phyloP scores from a whole-genome alignment of 2,888 invertebrate species.

The Stenodema calcarata region DNA sequence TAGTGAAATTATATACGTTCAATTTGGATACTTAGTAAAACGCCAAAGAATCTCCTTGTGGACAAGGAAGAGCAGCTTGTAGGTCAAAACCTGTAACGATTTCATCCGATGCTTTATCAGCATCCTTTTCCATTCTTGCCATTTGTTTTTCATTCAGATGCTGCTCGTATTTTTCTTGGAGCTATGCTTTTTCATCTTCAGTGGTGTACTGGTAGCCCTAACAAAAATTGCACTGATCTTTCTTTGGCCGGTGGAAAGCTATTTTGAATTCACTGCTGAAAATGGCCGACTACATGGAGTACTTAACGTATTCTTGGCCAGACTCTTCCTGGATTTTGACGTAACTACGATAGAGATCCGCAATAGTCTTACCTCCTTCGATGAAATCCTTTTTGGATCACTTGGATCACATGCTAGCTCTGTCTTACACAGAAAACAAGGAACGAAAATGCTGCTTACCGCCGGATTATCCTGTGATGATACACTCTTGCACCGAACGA shows the following conservation, averaged over 20 bases:
- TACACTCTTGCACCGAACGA: no score
- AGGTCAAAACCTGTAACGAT: constrained; percentile 58
- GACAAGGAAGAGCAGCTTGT: constrained; percentile 59
- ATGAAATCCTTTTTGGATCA: constrained; percentile 52
- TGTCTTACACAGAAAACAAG: no score
- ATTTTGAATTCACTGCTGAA: constrained; percentile 59
- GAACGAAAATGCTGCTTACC: no score
- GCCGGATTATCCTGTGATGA: no score
- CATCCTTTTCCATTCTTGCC: constrained; percentile 56
- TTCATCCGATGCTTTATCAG: constrained; percentile 55
- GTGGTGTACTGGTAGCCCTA: constrained; percentile 57
- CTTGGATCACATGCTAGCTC: no score
- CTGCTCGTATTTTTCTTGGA: constrained; percentile 56
- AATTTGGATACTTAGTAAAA: constrained; percentile 58
- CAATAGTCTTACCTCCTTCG: constrained; percentile 53
- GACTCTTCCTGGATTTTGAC: background rate
- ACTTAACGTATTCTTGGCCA: constrained; percentile 37
- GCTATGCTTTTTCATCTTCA: constrained; percentile 55
- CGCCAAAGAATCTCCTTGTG: constrained; percentile 58
- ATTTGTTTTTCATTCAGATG: constrained; percentile 56
- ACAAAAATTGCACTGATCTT: constrained; percentile 59
- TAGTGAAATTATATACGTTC: constrained; percentile 54
- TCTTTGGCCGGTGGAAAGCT: constrained; percentile 58
- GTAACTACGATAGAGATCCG: background rate
- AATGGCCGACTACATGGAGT: constrained; percentile 52